phyloP scores from a whole-genome alignment of 2,888 invertebrate genomes.

The Stenotaenia linearis region DNA sequence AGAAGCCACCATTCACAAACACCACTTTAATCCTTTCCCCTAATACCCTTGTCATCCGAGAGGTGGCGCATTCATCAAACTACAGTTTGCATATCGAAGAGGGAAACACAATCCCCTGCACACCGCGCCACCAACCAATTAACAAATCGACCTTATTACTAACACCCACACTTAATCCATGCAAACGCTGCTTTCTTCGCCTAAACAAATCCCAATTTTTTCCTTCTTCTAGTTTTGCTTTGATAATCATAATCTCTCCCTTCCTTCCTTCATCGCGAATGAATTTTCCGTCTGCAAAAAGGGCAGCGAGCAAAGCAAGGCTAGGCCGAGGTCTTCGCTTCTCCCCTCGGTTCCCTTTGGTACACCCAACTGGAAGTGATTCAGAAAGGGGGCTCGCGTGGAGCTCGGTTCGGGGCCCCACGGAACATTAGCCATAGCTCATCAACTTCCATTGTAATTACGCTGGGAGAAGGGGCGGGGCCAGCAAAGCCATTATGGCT shows the following conservation, averaged over 20 bases:
- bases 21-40: constrained; percentile 23
- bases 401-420: constrained; percentile 24
- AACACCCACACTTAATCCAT: constrained; percentile 26
- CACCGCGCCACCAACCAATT: constrained; percentile 20
- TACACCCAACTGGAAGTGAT: constrained; percentile 28
- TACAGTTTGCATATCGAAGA: constrained; percentile 23
- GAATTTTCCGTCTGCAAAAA: neutral
- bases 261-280: neutral
- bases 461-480: constrained; percentile 34
- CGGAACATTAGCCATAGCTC: constrained; percentile 37
- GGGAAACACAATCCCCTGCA: constrained; percentile 14
- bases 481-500: constrained; percentile 36
- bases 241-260: neutral
- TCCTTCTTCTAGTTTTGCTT: neutral
- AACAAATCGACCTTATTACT: constrained; percentile 26
- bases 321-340: neutral
- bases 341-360: constrained; percentile 17
- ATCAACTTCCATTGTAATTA: constrained; percentile 37
- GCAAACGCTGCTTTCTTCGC: neutral
- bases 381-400: constrained; percentile 1
- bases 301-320: neutral
- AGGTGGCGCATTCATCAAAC: constrained; percentile 26
- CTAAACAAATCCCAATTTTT: constrained; percentile 5
- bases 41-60: constrained; percentile 26
- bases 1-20: constrained; percentile 23